Evolutionary conservation across 92 coral and sea anemone species (phyloP).

Genomic region (Bergia puertoricense): DNA sequence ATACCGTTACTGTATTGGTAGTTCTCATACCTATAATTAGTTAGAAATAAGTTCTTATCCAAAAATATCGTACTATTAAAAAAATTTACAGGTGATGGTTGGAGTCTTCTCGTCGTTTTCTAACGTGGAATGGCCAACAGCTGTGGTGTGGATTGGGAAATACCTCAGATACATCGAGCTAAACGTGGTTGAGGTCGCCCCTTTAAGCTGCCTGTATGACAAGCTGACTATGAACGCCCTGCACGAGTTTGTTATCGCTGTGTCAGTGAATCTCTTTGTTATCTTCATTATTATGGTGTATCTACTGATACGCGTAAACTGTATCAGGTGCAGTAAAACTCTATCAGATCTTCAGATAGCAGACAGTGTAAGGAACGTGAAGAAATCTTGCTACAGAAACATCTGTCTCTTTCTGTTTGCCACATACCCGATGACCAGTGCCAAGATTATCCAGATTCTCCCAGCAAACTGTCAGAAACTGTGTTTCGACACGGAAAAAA

Average conservation of each 20-base stretch:
- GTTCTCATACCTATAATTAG: too few relatives aligned
- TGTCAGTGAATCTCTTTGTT: conserved; percentile 25
- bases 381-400: conserved; percentile 48
- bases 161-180: conserved; percentile 53
- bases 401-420: conserved; percentile 60
- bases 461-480: conserved; percentile 53
- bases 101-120: conserved; percentile 58
- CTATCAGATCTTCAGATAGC: conserved; percentile 15
- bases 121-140: conserved; percentile 56
- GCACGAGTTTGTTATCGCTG: conserved; percentile 51
- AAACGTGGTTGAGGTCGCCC: conserved; percentile 58
- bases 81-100: conserved; percentile 52
- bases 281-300: conserved; percentile 28
- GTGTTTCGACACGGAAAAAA: conserved; percentile 37
- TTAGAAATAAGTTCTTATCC: not conserved
- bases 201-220: conserved; percentile 45
- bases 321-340: conserved; percentile 6
- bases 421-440: conserved; percentile 57
- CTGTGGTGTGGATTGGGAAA: conserved; percentile 61
- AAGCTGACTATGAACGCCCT: conserved; percentile 46
- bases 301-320: conserved; percentile 40
- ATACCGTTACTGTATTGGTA: too few relatives aligned
- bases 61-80: not conserved
- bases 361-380: conserved; percentile 15
- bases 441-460: conserved; percentile 60